Conservation (phyloP, 2,797 vertebrate species). For the Megalops cyprinoides region DNA sequence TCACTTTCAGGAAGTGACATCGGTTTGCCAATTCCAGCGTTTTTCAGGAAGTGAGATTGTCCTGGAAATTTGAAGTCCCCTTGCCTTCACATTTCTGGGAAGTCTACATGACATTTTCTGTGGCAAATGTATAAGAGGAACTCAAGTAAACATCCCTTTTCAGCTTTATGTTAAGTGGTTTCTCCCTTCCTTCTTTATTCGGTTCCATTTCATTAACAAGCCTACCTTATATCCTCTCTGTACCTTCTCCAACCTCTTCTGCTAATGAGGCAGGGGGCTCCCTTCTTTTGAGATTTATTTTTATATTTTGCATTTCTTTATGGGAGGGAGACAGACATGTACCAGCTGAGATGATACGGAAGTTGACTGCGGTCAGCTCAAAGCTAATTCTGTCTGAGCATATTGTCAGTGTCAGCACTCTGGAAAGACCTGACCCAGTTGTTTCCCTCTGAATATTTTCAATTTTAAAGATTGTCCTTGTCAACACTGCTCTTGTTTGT, state of each 20-base stretch:
- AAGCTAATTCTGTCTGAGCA: background rate
- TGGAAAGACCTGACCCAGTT: background rate
- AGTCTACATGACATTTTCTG: background rate
- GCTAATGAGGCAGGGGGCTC: background rate
- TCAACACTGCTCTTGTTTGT: background rate
- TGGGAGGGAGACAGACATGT: background rate
- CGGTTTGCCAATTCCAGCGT: background rate
- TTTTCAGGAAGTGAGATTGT: background rate
- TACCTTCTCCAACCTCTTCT: background rate
- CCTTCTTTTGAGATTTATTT: background rate
- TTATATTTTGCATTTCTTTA: background rate
- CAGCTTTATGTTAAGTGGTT: background rate
- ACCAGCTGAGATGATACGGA: background rate
- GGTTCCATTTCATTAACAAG: background rate
- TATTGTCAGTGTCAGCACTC: background rate
- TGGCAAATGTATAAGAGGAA: background rate
- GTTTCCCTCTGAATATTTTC: conserved; percentile 11
- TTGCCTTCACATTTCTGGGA: background rate
- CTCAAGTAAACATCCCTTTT: too few species aligned
- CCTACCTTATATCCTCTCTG: background rate
- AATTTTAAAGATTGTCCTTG: background rate
- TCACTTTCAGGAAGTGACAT: background rate
- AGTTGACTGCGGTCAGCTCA: background rate
- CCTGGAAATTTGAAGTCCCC: background rate
- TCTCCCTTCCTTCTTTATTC: background rate